Conservation (phyloP, 2,888 invertebrate genomes). For the Pyrocoelia pectoralis region DNA sequence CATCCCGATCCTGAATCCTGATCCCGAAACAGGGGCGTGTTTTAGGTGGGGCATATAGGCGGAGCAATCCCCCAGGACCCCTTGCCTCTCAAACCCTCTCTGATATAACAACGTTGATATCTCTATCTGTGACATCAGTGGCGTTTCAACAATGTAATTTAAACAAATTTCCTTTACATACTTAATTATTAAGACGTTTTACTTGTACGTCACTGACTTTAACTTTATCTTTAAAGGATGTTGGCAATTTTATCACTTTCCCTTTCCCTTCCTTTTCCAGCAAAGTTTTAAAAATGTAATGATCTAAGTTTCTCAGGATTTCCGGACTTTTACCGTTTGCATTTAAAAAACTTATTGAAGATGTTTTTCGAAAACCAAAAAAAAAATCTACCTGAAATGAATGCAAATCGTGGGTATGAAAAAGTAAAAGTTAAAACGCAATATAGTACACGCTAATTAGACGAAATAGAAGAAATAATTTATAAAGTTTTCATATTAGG, state of each 20-base stretch:
- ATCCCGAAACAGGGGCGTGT: conserved; percentile 56
- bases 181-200: neutral
- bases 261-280: neutral
- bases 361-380: conserved; percentile 1
- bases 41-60: conserved; percentile 67
- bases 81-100: conserved; percentile 59
- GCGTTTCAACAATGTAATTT: conserved; percentile 3
- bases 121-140: conserved; percentile 41
- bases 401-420: conserved; percentile 30
- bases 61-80: conserved; percentile 66
- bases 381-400: conserved; percentile 22
- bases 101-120: conserved; percentile 20
- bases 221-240: conserved; percentile 20
- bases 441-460: too few relatives aligned
- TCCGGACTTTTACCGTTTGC: conserved; percentile 5
- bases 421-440: conserved; percentile 37
- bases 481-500: too few relatives aligned
- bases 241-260: conserved; percentile 18
- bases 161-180: neutral
- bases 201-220: conserved; percentile 14
- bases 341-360: neutral
- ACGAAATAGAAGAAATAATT: too few relatives aligned
- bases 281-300: neutral
- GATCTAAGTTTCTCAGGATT: conserved; percentile 13
- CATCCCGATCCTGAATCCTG: conserved; percentile 46